Conservation (phyloP, 64 coral and sea anemone genomes). For the Montipora capricornis region DNA sequence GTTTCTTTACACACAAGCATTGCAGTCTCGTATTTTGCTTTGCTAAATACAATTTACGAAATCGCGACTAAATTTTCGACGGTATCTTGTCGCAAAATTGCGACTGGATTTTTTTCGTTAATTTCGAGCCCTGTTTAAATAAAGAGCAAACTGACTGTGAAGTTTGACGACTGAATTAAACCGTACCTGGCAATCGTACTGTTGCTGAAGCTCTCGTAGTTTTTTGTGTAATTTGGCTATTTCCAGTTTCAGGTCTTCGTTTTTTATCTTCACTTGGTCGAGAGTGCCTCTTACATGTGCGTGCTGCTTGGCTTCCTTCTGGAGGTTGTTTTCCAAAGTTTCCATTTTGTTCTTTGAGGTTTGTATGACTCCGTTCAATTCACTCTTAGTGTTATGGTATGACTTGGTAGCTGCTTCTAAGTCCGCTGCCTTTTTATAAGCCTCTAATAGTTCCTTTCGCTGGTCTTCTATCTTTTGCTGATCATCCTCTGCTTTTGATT, state of each 20-base stretch:
- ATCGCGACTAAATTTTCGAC: too few relatives aligned
- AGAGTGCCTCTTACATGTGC: constrained; percentile 87
- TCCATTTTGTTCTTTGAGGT: constrained; percentile 83
- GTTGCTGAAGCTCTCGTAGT: constrained; percentile 81
- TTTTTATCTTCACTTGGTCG: constrained; percentile 81
- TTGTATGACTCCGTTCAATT: constrained; percentile 78
- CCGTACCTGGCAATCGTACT: constrained; percentile 75
- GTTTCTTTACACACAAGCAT: too few relatives aligned
- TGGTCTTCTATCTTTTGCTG: constrained; percentile 86
- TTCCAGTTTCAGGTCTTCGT: constrained; percentile 84
- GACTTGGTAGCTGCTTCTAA: constrained; percentile 86
- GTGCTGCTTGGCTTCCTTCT: constrained; percentile 91
- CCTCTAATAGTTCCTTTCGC: constrained; percentile 79
- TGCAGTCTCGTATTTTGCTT: too few relatives aligned
- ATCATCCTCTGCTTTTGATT: constrained; percentile 74
- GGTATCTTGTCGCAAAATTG: too few relatives aligned
- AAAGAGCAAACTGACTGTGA: too few relatives aligned
- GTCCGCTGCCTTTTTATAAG: constrained; percentile 90
- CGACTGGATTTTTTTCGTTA: too few relatives aligned
- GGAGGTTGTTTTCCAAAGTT: constrained; percentile 83
- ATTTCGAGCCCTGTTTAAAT: too few relatives aligned
- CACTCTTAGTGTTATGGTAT: constrained; percentile 72
- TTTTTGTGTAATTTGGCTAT: constrained; percentile 90
- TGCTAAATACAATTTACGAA: too few relatives aligned
- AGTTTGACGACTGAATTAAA: not conserved